A percentile compares a stretch with the other conserved stretches of the same genome.
These are phyloP conservation scores for Chloroclystis v-ata DNA, from an alignment of 2,888 invertebrate genomes.

Conservation along the genomic window DNA sequence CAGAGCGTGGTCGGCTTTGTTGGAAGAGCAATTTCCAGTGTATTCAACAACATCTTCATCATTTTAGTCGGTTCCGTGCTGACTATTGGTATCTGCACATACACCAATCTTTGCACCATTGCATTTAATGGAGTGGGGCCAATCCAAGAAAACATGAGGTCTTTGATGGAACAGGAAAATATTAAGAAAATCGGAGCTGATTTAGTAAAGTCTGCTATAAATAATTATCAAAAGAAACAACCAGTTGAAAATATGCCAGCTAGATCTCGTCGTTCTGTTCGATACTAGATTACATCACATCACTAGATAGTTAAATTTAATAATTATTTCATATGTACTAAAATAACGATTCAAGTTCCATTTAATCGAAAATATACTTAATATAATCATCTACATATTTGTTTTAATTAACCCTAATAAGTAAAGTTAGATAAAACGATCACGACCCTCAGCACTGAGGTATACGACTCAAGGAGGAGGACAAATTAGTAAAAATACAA, in stretches of 20 bases:
- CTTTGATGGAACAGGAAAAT: conserved; percentile 77
- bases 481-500: too few species aligned
- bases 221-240: conserved; percentile 76
- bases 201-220: conserved; percentile 80
- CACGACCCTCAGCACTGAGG: too few species aligned
- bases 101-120: conserved; percentile 80
- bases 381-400: too few species aligned
- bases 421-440: too few species aligned
- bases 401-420: too few species aligned
- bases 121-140: conserved; percentile 79
- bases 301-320: too few species aligned
- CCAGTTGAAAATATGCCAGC: conserved; percentile 41
- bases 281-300: conserved; percentile 23
- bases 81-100: conserved; percentile 75
- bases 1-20: conserved; percentile 60
- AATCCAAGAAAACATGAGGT: conserved; percentile 76
- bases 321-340: too few species aligned
- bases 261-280: conserved; percentile 46
- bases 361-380: too few species aligned
- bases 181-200: conserved; percentile 80
- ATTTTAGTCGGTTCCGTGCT: conserved; percentile 70
- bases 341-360: too few species aligned
- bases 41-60: conserved; percentile 63
- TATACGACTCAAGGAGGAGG: too few species aligned
- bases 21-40: conserved; percentile 56